Evolutionary conservation across 1,140 invertebrate genomes (phyloP), one percentile per base, ranked within the genome.

Genomic region (Ceratina japonica): DNA sequence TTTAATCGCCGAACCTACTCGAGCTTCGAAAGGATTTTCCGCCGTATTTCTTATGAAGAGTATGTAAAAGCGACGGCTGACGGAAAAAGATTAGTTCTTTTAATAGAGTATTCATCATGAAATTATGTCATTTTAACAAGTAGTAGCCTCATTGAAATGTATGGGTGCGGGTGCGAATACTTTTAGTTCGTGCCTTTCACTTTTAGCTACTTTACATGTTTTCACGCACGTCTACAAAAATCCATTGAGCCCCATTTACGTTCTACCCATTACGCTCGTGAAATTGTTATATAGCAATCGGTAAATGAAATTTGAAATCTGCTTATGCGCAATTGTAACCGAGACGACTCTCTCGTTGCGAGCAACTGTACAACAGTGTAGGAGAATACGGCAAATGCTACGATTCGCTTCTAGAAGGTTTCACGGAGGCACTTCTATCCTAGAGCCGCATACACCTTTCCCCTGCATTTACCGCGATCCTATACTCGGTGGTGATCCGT

Each of bases 401-500:
- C 27, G 27, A 64, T 74, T 54, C 22, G 49, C 61, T 64, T 74
- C 49, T 74, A 74, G 59, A 64, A 74, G 61, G 49, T 64, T 74
- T 74, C 62, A 74, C 15, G 3, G n/a, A 74, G 24, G 24, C 49
- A 74, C 62, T 74, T 74, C 72, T 24, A 64, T 74, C 61, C 22
- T 74, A 74, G 72, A 74, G 10, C 12, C 52, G 18, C 20, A 16
- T 72, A 74, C 59, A 74, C 72, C 72, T 74, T 74, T 74, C 62
- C 75, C 66, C 59, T 65, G n/a, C 66, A 63, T 70, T 51, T 51
- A 71, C 37, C 10, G 37, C 24, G 58, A 16, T 70, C 51, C 22
- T 61, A 15, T 37, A 27, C 52, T 20, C 52, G 31, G 18, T 62
- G 58, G n/a, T 75, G 51, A 22, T 66, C 71, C 16, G 63, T 71